A percentile compares a stretch with the other conserved stretches of the same genome.
phyloP scores from a whole-genome alignment of 2,797 vertebrate genomes.

The Odontamblyopus lacepedii region DNA sequence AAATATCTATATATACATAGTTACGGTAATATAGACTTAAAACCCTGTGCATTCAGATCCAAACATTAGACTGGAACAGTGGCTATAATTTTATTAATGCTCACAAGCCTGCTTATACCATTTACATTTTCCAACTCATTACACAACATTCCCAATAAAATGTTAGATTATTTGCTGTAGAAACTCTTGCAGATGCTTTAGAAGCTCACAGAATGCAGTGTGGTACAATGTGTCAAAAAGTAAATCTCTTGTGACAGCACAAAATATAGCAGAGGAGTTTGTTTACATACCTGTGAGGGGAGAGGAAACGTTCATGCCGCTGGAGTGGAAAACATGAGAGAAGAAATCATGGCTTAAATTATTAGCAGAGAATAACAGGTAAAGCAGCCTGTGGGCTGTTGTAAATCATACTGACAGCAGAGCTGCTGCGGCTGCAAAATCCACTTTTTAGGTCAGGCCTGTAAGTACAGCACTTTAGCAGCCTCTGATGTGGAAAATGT shows the following conservation, averaged over 20 bases:
- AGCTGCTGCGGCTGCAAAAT: conserved; percentile 37
- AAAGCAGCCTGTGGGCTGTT: conserved; percentile 13
- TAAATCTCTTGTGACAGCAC: conserved; percentile 1
- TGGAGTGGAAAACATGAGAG: conserved; percentile 18
- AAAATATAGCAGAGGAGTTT: conserved; percentile 7
- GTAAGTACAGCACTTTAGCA: conserved; percentile 42
- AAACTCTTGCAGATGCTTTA: not conserved
- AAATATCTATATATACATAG: too few relatives aligned
- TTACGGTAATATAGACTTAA: too few relatives aligned
- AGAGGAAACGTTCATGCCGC: conserved; percentile 4
- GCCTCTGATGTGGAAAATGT: conserved; percentile 53
- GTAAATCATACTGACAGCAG: conserved; percentile 50
- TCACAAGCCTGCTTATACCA: not conserved
- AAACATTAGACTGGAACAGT: not conserved
- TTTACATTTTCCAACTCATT: not conserved
- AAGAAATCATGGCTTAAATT: conserved; percentile 33
- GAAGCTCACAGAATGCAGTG: not conserved
- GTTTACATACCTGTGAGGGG: conserved; percentile 4
- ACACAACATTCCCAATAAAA: not conserved
- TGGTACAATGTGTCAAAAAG: conserved; percentile 12
- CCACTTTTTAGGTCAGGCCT: conserved; percentile 44
- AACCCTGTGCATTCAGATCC: not conserved
- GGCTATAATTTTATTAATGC: not conserved
- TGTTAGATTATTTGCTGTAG: not conserved
- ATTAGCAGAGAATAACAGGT: conserved; percentile 26